Evolutionary conservation across 2,797 vertebrate genomes (phyloP).

Genomic region (Hydrolagus colliei): DNA sequence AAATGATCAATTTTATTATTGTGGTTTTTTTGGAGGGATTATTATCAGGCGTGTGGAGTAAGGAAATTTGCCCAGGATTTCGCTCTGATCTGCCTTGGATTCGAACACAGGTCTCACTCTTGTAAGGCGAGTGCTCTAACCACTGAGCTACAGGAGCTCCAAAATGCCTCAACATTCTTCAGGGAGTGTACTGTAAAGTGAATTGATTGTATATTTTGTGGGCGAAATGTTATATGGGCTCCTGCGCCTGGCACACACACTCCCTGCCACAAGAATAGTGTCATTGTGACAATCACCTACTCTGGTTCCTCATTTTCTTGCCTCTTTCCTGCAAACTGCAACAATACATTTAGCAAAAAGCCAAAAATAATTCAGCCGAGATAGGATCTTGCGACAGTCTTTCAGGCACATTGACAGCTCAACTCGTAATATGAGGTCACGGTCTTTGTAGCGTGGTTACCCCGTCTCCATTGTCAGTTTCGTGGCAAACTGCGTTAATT

Average conservation of each 20-base stretch:
- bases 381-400: neutral
- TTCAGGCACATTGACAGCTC: conserved; percentile 7
- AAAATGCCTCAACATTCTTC: too few species aligned
- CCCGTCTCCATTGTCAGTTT: neutral
- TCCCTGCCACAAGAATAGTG: neutral
- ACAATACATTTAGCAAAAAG: neutral
- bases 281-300: neutral
- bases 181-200: too few species aligned
- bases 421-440: neutral
- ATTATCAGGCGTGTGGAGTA: too few species aligned
- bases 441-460: neutral
- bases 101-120: too few species aligned
- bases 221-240: neutral
- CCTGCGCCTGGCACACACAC: neutral
- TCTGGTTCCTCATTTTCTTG: neutral
- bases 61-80: too few species aligned
- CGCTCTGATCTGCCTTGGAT: too few species aligned
- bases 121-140: too few species aligned
- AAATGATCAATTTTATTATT: too few species aligned
- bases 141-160: too few species aligned
- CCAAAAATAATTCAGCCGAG: too few species aligned
- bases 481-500: neutral
- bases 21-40: too few species aligned
- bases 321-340: neutral
- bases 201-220: too few species aligned